Evolutionary conservation across 2,797 vertebrate genomes (phyloP), one percentile per base, ranked within the genome.

Genomic region (Otolemur crassicaudatus): DNA sequence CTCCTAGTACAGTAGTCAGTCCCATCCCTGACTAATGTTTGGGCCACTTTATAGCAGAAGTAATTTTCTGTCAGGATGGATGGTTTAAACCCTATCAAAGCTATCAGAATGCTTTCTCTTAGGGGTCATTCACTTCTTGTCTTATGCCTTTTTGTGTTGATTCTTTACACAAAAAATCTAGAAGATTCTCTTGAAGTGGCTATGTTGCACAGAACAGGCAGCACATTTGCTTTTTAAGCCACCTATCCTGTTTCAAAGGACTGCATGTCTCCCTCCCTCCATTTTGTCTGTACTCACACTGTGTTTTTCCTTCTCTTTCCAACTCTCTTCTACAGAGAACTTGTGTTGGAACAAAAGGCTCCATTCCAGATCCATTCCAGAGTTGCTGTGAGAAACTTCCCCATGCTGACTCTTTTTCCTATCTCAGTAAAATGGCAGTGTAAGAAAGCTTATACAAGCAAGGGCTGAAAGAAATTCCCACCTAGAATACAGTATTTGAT

Each of bases 281-380:
- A 97, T 98, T 98, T 98, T 95, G 46, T 89, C 86, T 79, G n/a
- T 69, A 73, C 40, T 90, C 61, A 58, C 37, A n/a, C 20, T 87
- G 81, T 77, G 81, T 86, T 96, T 96, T 96, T 96, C 43, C 97
- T 92, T 94, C 91, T 95, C 80, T 69, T 97, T 98, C 90, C 94
- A 98, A 85, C 92, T 97, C 98, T 96, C 88, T 97, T 95, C 94
- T 23, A 95, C 91, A 97, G 88, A 97, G 88, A 98, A 97, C 96
- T 98, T 97, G 97, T 93, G 85, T 87, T 96, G 91, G 96, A 98
- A 97, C 97, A 97, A 97, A 98, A 98, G 97, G 97, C 98, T 98
- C 98, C 98, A 97, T 98, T 98, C 98, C 98, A 95, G 97, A 98
- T 98, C 98, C 98, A 98, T 97, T 98, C 97, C 98, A 98, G 96